Base-by-base conservation (phyloP, 2,888 invertebrate genomes). In the Coremacera marginata region DNA sequence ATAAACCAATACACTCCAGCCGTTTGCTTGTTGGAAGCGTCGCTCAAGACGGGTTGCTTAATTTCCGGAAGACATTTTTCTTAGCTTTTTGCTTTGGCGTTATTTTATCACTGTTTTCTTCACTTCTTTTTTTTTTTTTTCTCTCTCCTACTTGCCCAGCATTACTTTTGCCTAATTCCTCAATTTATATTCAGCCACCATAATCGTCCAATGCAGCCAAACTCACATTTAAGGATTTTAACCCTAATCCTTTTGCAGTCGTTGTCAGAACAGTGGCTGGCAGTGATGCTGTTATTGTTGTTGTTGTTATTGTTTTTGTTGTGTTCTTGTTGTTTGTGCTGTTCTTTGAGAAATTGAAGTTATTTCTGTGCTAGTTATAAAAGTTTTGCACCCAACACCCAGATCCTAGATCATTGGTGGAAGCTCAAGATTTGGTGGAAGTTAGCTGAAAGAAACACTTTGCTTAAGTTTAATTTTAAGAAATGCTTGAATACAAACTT, bases 181-280 rank as follows among this genome's bases (percentile, higher is more conserved):
- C 80, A 81, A 81, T 81, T 81, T 81, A 80, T 81, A 81, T 81
- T 79, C 81, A 81, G 79, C 78, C 62, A 77, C 77, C 79, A 79
- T 81, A 81, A 80, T 79, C 80, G 79, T 79, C 78, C 77, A 62
- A 65, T 79, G 76, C 79, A 80, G 79, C 75, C 67, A 79, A 79
- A 77, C 76, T 57, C 72, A 49, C 77, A 75, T 75, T 80, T 79
- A 80, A 78, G 76, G 70, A 78, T 76, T 72, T 70, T 14, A 68
- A 52, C 68, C 52, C 19, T 74, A 74, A 74, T 74, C 74, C 67
- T 67, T 73, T 67, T 44, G 72, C 72, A 49, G 49, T 57, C 70
- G 72, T 25, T 19, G 62, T 62, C 70, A 31, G 16, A 22, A 31
- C 9, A 70, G 55, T 70, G 55, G 55, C 57, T 52, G 3, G 7